Conservation (phyloP, 2,113 vertebrate genomes). For the Jaculus jaculus region DNA sequence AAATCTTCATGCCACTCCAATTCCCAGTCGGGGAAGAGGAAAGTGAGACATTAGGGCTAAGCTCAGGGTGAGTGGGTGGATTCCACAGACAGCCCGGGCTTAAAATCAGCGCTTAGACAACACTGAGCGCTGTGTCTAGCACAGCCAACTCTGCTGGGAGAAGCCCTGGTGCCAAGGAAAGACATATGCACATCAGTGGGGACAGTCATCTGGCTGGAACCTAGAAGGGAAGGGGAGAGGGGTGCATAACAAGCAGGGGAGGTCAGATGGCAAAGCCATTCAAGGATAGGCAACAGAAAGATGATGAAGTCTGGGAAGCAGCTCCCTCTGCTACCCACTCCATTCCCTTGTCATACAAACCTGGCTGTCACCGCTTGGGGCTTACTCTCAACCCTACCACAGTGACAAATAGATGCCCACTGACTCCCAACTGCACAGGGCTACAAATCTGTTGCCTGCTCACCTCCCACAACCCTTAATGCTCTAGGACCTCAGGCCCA, state of each 20-base stretch:
- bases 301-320: background rate
- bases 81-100: background rate
- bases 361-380: background rate
- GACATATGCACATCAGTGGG: background rate
- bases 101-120: background rate
- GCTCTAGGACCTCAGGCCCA: too few species aligned
- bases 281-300: background rate
- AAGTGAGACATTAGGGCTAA: background rate
- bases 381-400: background rate
- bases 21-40: background rate
- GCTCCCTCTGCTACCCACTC: background rate
- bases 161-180: background rate
- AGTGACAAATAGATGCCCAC: too few species aligned
- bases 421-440: rapidly evolving
- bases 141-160: background rate
- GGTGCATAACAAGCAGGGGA: too few species aligned
- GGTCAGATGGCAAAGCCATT: rapidly evolving
- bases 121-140: rapidly evolving
- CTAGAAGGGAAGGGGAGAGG: background rate
- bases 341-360: background rate
- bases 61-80: background rate
- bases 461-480: background rate
- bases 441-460: background rate
- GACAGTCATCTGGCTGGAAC: background rate
- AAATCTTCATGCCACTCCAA: background rate